These are phyloP conservation scores for Varanus komodoensis DNA, from an alignment of 2,113 vertebrate species.

Conservation along the genomic window DNA sequence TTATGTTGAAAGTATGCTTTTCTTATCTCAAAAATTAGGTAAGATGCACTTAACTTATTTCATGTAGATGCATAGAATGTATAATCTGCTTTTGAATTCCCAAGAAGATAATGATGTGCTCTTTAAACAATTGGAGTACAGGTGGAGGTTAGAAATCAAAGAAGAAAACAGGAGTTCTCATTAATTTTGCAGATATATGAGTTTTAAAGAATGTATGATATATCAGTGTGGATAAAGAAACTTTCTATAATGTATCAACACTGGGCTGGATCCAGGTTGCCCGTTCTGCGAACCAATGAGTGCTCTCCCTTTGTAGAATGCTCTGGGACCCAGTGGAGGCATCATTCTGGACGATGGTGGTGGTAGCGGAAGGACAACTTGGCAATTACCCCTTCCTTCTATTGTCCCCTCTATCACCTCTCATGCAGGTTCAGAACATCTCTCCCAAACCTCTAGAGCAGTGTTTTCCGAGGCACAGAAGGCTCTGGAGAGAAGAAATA, in stretches of 20 bases:
- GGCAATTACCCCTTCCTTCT: no score
- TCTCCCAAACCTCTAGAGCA: no score
- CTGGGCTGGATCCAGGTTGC: no score
- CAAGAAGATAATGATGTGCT: not conserved
- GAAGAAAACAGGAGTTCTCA: not conserved
- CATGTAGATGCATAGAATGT: not conserved
- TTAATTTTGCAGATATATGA: not conserved
- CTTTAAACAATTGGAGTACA: not conserved
- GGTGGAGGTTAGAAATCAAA: not conserved
- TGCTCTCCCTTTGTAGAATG: no score
- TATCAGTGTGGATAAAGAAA: not conserved
- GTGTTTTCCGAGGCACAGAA: no score
- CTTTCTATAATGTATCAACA: not conserved
- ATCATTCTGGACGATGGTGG: no score
- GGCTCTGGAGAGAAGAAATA: no score
- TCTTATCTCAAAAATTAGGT: not conserved
- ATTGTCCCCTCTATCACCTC: no score
- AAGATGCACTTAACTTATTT: not conserved
- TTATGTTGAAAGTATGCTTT: not conserved
- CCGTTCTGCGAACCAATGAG: no score
- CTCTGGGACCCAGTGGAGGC: no score
- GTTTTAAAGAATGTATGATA: not conserved
- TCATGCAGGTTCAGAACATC: no score
- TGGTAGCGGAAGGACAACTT: no score
- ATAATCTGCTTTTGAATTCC: not conserved